These are phyloP conservation scores for Ondatra zibethicus DNA, from an alignment of 2,113 vertebrate species.

Conservation along the genomic window DNA sequence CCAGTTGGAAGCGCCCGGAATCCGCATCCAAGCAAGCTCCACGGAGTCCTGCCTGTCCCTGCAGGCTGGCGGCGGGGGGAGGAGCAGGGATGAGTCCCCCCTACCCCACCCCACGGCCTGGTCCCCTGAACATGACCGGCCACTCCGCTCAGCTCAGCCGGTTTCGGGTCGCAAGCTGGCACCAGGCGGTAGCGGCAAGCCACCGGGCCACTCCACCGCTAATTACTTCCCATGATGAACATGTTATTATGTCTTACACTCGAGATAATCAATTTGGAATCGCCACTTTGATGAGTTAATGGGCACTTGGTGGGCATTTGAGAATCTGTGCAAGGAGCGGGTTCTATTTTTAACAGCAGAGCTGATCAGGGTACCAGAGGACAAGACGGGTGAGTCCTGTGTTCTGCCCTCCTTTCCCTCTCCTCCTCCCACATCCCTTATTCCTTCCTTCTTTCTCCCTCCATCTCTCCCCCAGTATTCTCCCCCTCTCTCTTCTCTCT, in stretches of 20 bases:
- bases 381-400: fast-evolving
- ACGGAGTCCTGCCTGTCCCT: neutral
- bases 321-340: constrained; percentile 69
- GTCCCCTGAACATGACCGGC: neutral
- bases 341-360: constrained; percentile 51
- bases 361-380: neutral
- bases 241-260: constrained; percentile 84
- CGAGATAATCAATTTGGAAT: constrained; percentile 88
- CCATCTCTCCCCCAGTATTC: fast-evolving
- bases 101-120: neutral
- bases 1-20: neutral
- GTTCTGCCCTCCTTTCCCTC: fast-evolving
- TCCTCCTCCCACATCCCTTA: too few relatives aligned
- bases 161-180: neutral
- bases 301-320: constrained; percentile 82
- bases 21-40: neutral
- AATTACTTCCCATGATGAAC: constrained; percentile 81
- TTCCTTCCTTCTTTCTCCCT: too few relatives aligned
- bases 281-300: constrained; percentile 87
- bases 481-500: too few relatives aligned
- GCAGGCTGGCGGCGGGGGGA: neutral
- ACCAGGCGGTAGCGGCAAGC: neutral
- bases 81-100: neutral
- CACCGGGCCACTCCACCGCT: constrained; percentile 41
- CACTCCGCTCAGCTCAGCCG: neutral